Percentiles rank a stretch among this genome's conserved stretches.
Conservation (phyloP, 2,888 invertebrate species). For the Zaprionus lineosus region DNA sequence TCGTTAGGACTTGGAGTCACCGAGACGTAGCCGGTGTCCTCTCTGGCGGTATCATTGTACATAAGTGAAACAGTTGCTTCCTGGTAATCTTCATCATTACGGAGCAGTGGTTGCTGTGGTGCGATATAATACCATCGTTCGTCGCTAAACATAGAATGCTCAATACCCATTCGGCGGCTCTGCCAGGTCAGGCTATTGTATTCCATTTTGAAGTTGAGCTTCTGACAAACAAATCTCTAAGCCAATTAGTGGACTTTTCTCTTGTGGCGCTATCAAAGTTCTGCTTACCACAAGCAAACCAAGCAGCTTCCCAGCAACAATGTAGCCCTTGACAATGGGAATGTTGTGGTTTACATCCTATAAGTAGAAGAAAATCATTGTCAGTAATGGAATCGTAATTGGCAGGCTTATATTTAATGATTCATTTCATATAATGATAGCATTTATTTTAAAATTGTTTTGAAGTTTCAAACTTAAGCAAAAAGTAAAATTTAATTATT, state of each 20-base stretch:
- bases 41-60: constrained; percentile 50
- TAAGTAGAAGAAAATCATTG: background rate
- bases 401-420: too few species aligned
- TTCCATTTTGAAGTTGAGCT: constrained; percentile 46
- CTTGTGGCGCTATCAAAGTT: constrained; percentile 5
- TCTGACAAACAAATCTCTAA: background rate
- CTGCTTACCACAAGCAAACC: constrained; percentile 1
- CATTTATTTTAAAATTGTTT: too few species aligned
- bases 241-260: constrained; percentile 4
- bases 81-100: constrained; percentile 51
- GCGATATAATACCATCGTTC: constrained; percentile 67
- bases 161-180: constrained; percentile 29
- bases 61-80: constrained; percentile 31
- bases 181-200: constrained; percentile 57
- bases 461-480: too few species aligned
- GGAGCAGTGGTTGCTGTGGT: constrained; percentile 58
- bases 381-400: background rate
- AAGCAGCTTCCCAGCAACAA: background rate
- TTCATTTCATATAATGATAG: too few species aligned
- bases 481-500: too few species aligned
- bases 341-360: constrained; percentile 24
- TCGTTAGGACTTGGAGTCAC: constrained; percentile 24
- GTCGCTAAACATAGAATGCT: constrained; percentile 26
- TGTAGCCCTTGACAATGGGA: background rate
- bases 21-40: constrained; percentile 17